Conservation (phyloP, 2,113 vertebrate species). For the Pachycephala philippinensis region DNA sequence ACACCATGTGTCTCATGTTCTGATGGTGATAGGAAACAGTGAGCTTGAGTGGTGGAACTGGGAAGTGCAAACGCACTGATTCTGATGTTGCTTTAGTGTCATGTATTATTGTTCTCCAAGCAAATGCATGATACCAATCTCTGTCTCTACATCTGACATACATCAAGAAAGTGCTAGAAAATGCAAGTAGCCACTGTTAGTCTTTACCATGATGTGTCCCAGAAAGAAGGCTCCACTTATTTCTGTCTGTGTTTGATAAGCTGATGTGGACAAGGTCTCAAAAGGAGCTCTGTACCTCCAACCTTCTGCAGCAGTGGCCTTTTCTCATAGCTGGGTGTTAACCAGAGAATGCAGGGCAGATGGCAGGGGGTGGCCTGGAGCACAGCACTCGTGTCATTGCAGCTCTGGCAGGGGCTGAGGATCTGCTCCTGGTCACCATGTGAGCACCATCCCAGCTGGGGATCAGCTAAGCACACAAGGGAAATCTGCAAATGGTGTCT, state of each 20-base stretch:
- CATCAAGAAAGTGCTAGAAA: not conserved
- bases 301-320: not conserved
- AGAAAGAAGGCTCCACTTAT: not conserved
- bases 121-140: not conserved
- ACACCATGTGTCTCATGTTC: fast-evolving
- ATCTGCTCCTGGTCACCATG: not conserved
- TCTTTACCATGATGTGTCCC: not conserved
- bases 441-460: not conserved
- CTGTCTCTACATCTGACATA: not conserved
- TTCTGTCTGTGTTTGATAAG: not conserved
- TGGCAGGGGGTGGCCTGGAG: not conserved
- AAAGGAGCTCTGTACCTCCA: not conserved
- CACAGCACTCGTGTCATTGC: fast-evolving
- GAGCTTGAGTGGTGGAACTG: not conserved
- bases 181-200: not conserved
- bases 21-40: not conserved
- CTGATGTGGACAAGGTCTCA: not conserved
- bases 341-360: not conserved
- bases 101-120: not conserved
- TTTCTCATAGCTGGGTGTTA: not conserved
- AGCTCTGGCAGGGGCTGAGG: not conserved
- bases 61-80: not conserved
- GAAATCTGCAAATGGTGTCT: not conserved
- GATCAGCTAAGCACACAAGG: not conserved
- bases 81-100: not conserved